Evolutionary conservation across 2,113 vertebrate species (phyloP), one percentile per base, ranked within the genome.

Genomic region (Kryptolebias marmoratus): DNA sequence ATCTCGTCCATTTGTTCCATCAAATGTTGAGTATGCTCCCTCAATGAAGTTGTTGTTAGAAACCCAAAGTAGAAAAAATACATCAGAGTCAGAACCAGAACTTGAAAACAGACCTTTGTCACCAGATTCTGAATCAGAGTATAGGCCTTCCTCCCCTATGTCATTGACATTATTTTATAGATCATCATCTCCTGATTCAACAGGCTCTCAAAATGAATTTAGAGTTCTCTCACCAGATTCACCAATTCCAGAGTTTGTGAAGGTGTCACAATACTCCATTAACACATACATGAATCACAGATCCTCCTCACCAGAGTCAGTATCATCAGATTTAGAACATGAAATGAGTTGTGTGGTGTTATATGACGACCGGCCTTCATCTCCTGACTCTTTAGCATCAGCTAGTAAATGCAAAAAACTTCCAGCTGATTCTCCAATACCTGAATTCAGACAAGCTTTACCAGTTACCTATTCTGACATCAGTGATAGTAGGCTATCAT

Each of bases 131-230:
- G 54, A 2, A 56, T 57, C 45, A 30, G 81, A 85, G 1, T 69
- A 63, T 57, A 84, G 68, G 4, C 42, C 70, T 69, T 59, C 64
- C 14, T 79, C 81, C 73, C 74, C 80, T 44, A 18, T 76, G 53
- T 83, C 71, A 57, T 4, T 80, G 39, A 63, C 66, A 13, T 57
- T 72, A 36, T 55, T 62, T 48, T 2, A 75, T 4, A 84, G 76
- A 80, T 75, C 77, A 45, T 69, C 7, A 7, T 90, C 85, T 61
- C 78, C 81, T 73, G 85, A 87, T 54, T 81, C 88, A 76, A 27
- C 47, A 12, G 14, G 30, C 50, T 81, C 85, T 56, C 9, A 70
- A 5, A 48, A 86, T 69, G 36, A 71, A 22, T 70, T 62, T 2
- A 71, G 65, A 54, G 13, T 36, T 53, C 80, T 84, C 27, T 77